A percentile compares a stretch with the other conserved stretches of the same genome.
phyloP scores from a whole-genome alignment of 2,888 invertebrate genomes.

The Drosophila trichaetosa region DNA sequence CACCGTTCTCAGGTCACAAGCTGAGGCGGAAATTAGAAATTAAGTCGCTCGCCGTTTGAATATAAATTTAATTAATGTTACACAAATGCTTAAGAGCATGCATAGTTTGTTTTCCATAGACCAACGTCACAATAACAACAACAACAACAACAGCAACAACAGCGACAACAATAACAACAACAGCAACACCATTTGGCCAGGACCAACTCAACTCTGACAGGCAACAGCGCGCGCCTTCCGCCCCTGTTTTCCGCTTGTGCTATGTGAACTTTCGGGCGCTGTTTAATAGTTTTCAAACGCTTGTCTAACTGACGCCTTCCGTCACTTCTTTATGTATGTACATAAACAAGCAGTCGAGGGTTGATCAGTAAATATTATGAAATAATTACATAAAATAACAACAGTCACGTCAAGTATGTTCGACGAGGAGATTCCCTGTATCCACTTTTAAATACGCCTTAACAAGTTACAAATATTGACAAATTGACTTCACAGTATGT shows the following conservation, averaged over 20 bases:
- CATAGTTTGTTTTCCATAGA: conserved; percentile 74
- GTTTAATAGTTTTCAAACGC: conserved; percentile 79
- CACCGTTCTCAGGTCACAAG: conserved; percentile 46
- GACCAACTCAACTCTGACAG: conserved; percentile 66
- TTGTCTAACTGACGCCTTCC: conserved; percentile 79
- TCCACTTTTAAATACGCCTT: background rate
- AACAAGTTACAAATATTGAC: background rate
- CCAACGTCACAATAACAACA: conserved; percentile 53
- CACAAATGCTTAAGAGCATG: conserved; percentile 80
- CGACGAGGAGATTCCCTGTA: background rate
- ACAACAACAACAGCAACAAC: conserved; percentile 18
- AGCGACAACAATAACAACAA: conserved; percentile 19
- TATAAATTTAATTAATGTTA: conserved; percentile 81
- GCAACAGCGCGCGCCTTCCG: conserved; percentile 77
- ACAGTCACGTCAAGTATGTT: background rate
- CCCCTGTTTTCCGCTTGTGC: conserved; percentile 59
- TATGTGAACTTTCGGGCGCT: conserved; percentile 75
- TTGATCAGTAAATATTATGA: conserved; percentile 25
- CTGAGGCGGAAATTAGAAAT: conserved; percentile 78
- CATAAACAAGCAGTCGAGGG: conserved; percentile 56
- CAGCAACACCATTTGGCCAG: conserved; percentile 29
- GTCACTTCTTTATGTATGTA: conserved; percentile 52
- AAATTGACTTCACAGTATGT: background rate
- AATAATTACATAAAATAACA: conserved; percentile 7
- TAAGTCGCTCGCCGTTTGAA: conserved; percentile 81